phyloP scores from a whole-genome alignment of 2,113 vertebrate genomes.

The Macaca nemestrina region DNA sequence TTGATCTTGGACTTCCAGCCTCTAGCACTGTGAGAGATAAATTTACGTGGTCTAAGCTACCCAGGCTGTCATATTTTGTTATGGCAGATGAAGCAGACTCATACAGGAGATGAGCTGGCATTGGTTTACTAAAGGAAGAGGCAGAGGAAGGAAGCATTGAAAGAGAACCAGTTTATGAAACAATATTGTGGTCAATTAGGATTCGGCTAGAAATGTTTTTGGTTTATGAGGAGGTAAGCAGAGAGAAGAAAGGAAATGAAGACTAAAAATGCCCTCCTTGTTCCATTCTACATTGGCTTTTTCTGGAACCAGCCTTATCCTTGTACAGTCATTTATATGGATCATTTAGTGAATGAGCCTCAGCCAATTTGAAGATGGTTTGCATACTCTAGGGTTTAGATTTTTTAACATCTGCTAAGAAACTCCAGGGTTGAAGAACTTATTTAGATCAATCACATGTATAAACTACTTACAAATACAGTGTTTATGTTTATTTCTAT shows the following conservation, averaged over 20 bases:
- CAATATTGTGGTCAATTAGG: neutral
- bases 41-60: neutral
- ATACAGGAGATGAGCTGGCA: neutral
- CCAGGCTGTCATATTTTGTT: neutral
- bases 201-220: neutral
- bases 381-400: neutral
- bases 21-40: neutral
- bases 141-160: neutral
- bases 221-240: neutral
- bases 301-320: neutral
- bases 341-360: neutral
- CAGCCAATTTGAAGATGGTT: neutral
- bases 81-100: neutral
- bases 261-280: neutral
- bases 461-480: conserved; percentile 22
- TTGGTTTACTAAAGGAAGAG: neutral
- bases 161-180: neutral
- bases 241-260: neutral
- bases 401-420: conserved; percentile 17
- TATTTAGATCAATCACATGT: neutral
- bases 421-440: neutral
- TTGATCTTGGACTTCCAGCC: neutral
- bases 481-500: neutral
- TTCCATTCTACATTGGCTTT: neutral
- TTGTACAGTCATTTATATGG: neutral